Conservation (phyloP, 2,888 invertebrate species). For the Amblyteles armatorius region DNA sequence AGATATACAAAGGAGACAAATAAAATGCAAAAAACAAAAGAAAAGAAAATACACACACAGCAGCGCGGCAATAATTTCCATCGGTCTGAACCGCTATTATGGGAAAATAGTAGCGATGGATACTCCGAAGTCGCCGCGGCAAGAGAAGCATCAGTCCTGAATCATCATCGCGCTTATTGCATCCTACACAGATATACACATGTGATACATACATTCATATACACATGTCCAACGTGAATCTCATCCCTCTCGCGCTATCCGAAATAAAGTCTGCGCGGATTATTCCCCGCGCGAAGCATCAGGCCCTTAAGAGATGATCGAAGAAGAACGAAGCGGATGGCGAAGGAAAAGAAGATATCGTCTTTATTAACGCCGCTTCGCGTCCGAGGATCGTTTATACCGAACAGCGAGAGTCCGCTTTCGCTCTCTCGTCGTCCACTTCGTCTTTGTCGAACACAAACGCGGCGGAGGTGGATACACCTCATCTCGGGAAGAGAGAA, state of each 20-base stretch:
- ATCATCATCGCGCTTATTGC: conserved; percentile 32
- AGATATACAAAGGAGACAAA: conserved; percentile 5
- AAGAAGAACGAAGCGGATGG: neutral
- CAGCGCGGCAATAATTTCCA: conserved; percentile 23
- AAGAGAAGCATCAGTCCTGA: conserved; percentile 17
- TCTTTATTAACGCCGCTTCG: conserved; percentile 57
- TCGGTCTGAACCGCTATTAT: conserved; percentile 35
- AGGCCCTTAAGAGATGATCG: conserved; percentile 8
- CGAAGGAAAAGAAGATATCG: conserved; percentile 21
- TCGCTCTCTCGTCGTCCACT: conserved; percentile 27
- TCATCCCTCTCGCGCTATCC: neutral
- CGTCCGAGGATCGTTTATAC: conserved; percentile 21
- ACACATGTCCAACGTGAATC: neutral
- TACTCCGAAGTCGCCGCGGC: conserved; percentile 17
- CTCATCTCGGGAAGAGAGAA: conserved; percentile 33
- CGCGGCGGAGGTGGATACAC: conserved; percentile 27
- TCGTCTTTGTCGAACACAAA: conserved; percentile 59
- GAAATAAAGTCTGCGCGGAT: conserved; percentile 37
- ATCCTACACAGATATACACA: neutral
- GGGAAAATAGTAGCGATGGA: conserved; percentile 40
- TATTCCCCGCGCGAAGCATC: conserved; percentile 11
- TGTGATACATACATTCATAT: neutral
- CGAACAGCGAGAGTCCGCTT: conserved; percentile 34
- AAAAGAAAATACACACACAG: too few relatives aligned
- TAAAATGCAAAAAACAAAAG: too few relatives aligned